Evolutionary conservation across 2,797 vertebrate species (phyloP).

Genomic region (Lacerta agilis): DNA sequence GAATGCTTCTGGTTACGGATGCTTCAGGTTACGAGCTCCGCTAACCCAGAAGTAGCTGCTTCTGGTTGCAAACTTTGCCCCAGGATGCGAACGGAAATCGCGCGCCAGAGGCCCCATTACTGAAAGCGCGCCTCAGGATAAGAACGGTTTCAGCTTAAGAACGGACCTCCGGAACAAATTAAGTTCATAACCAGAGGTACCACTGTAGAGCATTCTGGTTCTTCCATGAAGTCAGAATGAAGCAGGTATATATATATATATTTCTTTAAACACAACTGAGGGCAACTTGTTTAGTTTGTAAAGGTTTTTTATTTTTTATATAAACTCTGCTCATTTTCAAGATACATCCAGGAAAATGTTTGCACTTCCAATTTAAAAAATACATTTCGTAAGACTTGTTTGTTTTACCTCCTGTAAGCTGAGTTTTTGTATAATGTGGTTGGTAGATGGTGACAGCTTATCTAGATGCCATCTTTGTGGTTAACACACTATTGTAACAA

Average conservation of each 20-base stretch:
- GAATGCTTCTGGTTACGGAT: too few relatives aligned
- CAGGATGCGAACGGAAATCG: too few relatives aligned
- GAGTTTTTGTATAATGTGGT: neutral
- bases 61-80: too few relatives aligned
- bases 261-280: conserved; percentile 1
- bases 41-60: too few relatives aligned
- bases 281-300: neutral
- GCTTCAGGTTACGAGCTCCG: too few relatives aligned
- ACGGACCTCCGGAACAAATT: too few relatives aligned
- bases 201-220: conserved; percentile 14
- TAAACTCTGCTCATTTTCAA: conserved; percentile 18
- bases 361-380: neutral
- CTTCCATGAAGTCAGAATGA: conserved; percentile 29
- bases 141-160: too few relatives aligned
- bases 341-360: neutral
- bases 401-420: neutral
- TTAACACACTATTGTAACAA: neutral
- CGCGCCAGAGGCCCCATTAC: too few relatives aligned
- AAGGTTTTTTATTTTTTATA: conserved; percentile 4
- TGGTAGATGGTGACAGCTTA: neutral
- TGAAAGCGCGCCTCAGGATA: too few relatives aligned
- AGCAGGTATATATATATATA: neutral
- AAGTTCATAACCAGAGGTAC: too few relatives aligned
- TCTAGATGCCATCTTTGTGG: neutral
- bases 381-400: neutral